Base-by-base conservation (phyloP, 1,140 invertebrate genomes). In the Conus betulinus region DNA sequence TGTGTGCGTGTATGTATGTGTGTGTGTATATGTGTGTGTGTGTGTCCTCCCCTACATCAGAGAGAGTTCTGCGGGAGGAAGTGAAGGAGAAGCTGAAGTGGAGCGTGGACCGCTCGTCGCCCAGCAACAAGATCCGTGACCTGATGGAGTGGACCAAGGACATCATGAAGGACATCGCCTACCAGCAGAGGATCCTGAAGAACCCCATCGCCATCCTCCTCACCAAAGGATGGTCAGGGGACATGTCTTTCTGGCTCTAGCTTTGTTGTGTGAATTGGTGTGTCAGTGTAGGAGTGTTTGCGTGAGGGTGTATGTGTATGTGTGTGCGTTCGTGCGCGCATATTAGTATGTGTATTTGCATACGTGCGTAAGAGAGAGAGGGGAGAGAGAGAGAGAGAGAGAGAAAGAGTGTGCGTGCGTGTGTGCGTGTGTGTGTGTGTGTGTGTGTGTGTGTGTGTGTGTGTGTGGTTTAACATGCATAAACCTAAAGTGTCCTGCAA, bases 61-160 rank as follows among this genome's bases (percentile, higher is more conserved):
- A 95, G 95, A 88, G 93, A 57, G 95, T 95, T n/a, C 83, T 95
- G 11, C 88, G 95, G 25, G 94, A 95, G 84, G 95, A 95, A 71
- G 93, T 95, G 6, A 95, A 95, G 85, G 95, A 95, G 86, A 95
- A 94, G 88, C 86, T 95, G 53, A 95, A 95, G 88, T 95, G 94
- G 94, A 93, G 94, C 57, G 95, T 95, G 11, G 95, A 95, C 89
- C 89, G 95, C 60, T 95, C 95, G 52, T 95, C 95, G 13, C 95
- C 95, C 25, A 95, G 94, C 90, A 95, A 94, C 92, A 95, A 95
- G 89, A 94, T 95, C 27, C 91, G 94, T 13, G 94, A 95, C 84
- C 89, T 95, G n/a, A 95, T 95, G 94, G 94, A 91, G 51, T 95
- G 95, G 95, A 94, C 94, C 3, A 94, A 94, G 78, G 94, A 95